These are phyloP conservation scores for Apis cerana DNA, from an alignment of 1,140 invertebrate genomes.

Conservation along the genomic window DNA sequence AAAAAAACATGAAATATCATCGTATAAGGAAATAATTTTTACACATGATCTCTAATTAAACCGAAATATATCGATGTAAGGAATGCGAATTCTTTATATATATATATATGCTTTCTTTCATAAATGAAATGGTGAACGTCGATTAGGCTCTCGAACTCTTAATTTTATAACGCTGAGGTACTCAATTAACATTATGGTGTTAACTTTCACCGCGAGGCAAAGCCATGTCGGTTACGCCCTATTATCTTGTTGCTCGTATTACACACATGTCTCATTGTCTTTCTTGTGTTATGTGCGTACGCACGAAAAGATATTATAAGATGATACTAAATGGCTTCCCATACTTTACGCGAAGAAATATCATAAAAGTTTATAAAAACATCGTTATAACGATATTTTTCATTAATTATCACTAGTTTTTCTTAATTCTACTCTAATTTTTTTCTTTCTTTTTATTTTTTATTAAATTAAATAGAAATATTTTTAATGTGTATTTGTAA, in stretches of 20 bases:
- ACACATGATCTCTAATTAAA: not conserved
- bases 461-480: too few species aligned
- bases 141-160: slow-evolving; percentile 40
- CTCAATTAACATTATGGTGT: slow-evolving; percentile 66
- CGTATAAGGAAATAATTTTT: not conserved
- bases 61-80: too few species aligned
- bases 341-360: not conserved
- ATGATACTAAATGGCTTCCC: slow-evolving; percentile 38
- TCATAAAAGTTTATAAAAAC: not conserved
- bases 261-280: slow-evolving; percentile 56
- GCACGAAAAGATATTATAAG: slow-evolving; percentile 53
- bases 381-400: not conserved
- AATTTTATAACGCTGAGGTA: slow-evolving; percentile 61
- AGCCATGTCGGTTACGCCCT: slow-evolving; percentile 66
- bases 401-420: too few species aligned
- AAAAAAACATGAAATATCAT: not conserved
- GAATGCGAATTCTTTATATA: not conserved
- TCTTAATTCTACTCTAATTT: not conserved
- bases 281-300: not conserved
- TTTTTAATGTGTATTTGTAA: too few species aligned
- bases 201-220: slow-evolving; percentile 68
- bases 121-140: slow-evolving; percentile 11
- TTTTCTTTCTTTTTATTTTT: not conserved
- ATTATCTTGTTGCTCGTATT: slow-evolving; percentile 62
- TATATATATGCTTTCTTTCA: not conserved